Base-by-base conservation (phyloP, 1,140 invertebrate genomes). In the Pseudomyrmex sp. region DNA sequence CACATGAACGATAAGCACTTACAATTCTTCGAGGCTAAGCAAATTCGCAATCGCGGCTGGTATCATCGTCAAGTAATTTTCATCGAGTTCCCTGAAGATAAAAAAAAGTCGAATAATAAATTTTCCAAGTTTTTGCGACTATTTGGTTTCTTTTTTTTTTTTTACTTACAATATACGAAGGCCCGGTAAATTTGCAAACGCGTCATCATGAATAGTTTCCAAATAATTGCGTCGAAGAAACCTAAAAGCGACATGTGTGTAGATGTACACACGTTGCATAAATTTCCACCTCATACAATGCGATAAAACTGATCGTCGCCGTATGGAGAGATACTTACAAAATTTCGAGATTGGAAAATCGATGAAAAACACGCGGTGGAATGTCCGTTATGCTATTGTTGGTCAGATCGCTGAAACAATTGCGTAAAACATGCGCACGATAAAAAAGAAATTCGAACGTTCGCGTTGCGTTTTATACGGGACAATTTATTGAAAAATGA, bases 121-220 rank as follows among this genome's bases (percentile, higher is more conserved):
- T 18, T 35, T 35, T 1, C 5, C 35, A 35, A 35, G 35, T 7
- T 35, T 35, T 72, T 4, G 15, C 7, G 23, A 48, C 15, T 3
- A 56, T 54, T 15, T 48, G 44, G 20, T 10, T 50, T 68, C 44
- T 50, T 50, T 50, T 52, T 54, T 76, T 13, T 52, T 83, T 26
- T 26, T 65, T 26, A 97, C 97, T 97, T 95, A 97, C 97, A 97
- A 91, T 87, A 97, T 94, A 94, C 95, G 95, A 85, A 97, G 93
- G 83, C 95, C 95, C 79, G 95, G 95, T 83, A 97, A 93, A 93
- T 96, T 96, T 75, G 93, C 91, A 90, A 97, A 96, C 35, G 96
- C 96, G 58, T 96, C 94, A 76, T 95, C 95, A 83, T 96, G 95
- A 88, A 97, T 96, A 85, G 93, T 93, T 83, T 93, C 94, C 84